Evolutionary conservation across 1,140 invertebrate species (phyloP), one percentile per base, ranked within the genome.

Genomic region (Muscidifurax raptorellus): DNA sequence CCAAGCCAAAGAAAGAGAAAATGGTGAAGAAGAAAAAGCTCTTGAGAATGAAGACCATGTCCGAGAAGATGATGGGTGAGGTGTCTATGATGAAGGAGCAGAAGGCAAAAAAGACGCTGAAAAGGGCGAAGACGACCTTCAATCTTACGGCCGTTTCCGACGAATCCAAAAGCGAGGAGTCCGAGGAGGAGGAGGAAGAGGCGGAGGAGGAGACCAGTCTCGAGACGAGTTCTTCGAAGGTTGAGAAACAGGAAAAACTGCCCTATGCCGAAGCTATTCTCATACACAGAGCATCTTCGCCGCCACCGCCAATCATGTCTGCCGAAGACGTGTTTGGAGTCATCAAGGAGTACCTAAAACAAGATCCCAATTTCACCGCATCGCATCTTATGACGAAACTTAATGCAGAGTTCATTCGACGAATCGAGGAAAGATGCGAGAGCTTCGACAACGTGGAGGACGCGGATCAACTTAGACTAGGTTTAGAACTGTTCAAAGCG

Each of bases 401-500:
- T 15, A 83, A 78, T 59, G n/a, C 81, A 5, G 87, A 88, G 79
- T 92, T 90, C 81, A 80, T 86, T 22, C 85, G 87, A 59, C 86
- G 85, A 27, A 12, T 91, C 7, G 72, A 83, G 6, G 71, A 86
- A 13, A 44, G 69, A 72, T 32, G 22, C 12, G 25, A 71, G 10
- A 86, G 86, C 44, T 15, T 6, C 5, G 80, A 87, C 47, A 85
- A 59, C 74, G 64, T 36, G 3, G 15, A 72, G 4, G 71, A 69
- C 25, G 9, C 10, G 7, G 79, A 78, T 7, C 82, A 82, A n/a
- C 87, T 84, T 4, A 87, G 87, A 76, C 59, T 88, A 74, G 86
- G 85, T 27, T 83, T 83, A 13, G 89, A 88, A 77, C 87, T 92
- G 74, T 86, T 91, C 15, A 87, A 90, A 78, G 85, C 91, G 47